These are phyloP conservation scores for Drosophila serrata DNA, from an alignment of 1,140 invertebrate species.

Conservation along the genomic window DNA sequence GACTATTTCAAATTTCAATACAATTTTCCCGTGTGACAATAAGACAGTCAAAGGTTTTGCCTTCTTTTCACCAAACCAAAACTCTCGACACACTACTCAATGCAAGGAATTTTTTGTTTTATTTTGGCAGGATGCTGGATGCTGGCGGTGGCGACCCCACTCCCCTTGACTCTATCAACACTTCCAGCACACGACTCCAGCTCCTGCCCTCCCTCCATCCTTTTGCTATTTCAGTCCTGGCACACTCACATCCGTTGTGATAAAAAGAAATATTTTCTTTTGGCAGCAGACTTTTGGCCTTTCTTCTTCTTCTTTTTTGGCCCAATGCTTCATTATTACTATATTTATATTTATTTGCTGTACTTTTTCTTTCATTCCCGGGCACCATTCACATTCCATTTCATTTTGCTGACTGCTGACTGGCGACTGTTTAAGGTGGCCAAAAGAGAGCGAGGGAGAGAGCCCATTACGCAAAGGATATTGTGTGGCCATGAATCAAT, in stretches of 20 bases:
- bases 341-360: conserved; percentile 79
- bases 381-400: conserved; percentile 52
- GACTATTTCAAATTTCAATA: too few relatives aligned
- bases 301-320: conserved; percentile 54
- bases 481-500: conserved; percentile 81
- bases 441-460: conserved; percentile 25
- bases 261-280: conserved; percentile 85
- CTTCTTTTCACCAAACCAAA: conserved; percentile 1
- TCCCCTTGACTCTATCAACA: conserved; percentile 24
- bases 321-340: conserved; percentile 76
- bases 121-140: conserved; percentile 58
- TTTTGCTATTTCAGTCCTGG: conserved; percentile 76
- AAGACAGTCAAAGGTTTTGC: conserved; percentile 15
- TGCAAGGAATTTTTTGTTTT: conserved; percentile 50
- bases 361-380: conserved; percentile 54
- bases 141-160: neutral
- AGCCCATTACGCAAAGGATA: conserved; percentile 80
- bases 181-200: conserved; percentile 10
- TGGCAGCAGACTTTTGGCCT: conserved; percentile 72
- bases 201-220: conserved; percentile 14
- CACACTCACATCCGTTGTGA: conserved; percentile 84
- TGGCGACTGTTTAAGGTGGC: conserved; percentile 69
- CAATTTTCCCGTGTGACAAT: neutral
- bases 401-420: conserved; percentile 74
- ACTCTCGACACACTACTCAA: conserved; percentile 28